Evolutionary conservation across 1,140 invertebrate species (phyloP).

Genomic region (Stegodyphus mimosarum): DNA sequence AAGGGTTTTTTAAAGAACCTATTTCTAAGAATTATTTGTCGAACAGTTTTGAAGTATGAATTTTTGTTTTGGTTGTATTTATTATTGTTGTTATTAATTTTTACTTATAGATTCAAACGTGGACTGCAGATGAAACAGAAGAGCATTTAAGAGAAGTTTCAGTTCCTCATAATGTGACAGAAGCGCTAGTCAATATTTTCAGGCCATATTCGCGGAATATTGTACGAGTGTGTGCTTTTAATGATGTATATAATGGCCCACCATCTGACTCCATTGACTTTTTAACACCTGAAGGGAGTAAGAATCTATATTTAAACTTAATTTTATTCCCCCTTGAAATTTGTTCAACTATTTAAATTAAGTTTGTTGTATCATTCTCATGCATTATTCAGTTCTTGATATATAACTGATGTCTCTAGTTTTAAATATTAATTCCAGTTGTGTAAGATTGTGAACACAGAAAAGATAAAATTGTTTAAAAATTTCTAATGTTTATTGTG

Average conservation of each 20-base stretch:
- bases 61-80: not conserved
- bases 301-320: not conserved
- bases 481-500: no score
- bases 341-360: no score
- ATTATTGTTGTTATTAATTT: not conserved
- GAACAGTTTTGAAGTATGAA: no score
- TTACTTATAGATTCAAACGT: constrained; percentile 80
- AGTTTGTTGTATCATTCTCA: no score
- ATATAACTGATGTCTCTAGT: no score
- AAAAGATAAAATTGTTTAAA: no score
- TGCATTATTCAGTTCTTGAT: no score
- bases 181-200: constrained; percentile 82
- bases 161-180: constrained; percentile 78
- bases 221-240: constrained; percentile 89
- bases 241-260: constrained; percentile 89
- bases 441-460: no score
- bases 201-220: constrained; percentile 90
- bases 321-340: no score
- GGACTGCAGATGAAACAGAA: constrained; percentile 80
- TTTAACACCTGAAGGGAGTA: constrained; percentile 64
- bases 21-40: no score
- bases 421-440: no score
- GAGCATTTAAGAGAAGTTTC: constrained; percentile 81
- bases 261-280: constrained; percentile 82
- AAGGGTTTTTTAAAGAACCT: no score